Percentiles rank a stretch among this genome's conserved stretches.
Conservation (phyloP, 2,113 vertebrate species). For the Pseudopipra pipra region DNA sequence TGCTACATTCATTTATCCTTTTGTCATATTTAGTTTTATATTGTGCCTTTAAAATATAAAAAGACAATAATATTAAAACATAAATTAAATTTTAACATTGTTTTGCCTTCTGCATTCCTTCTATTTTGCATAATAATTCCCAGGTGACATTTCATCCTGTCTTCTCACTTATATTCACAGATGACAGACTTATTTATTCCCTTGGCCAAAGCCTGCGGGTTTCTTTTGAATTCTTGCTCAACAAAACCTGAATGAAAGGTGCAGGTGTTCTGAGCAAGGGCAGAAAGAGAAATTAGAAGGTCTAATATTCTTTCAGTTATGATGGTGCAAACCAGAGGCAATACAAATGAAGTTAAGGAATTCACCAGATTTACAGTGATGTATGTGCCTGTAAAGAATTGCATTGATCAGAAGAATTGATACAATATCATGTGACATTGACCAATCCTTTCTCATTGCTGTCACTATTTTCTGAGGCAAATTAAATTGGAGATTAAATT, state of each 20-base stretch:
- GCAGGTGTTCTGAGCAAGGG: neutral
- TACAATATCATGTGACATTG: neutral
- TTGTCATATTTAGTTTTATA: slow-evolving; percentile 64
- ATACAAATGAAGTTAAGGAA: neutral
- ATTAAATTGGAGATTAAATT: neutral
- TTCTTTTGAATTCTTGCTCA: neutral
- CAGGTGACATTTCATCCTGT: slow-evolving; percentile 20
- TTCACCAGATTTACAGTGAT: neutral
- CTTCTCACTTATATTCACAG: slow-evolving; percentile 1
- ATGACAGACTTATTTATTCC: slow-evolving; percentile 6
- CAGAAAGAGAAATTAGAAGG: neutral
- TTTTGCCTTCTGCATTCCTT: neutral
- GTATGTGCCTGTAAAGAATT: neutral
- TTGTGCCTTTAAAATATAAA: slow-evolving; percentile 47
- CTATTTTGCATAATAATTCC: slow-evolving; percentile 35
- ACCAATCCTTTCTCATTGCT: neutral
- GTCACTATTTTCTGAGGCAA: neutral
- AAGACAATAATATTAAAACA: slow-evolving; percentile 36
- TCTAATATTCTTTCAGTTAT: neutral
- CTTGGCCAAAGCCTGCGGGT: neutral
- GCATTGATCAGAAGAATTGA: neutral
- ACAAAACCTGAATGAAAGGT: neutral
- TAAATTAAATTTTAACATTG: slow-evolving; percentile 37
- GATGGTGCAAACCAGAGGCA: neutral
- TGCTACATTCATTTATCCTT: slow-evolving; percentile 10